Conservation (phyloP, 2,888 invertebrate species). For the Leptopterna dolabrata region DNA sequence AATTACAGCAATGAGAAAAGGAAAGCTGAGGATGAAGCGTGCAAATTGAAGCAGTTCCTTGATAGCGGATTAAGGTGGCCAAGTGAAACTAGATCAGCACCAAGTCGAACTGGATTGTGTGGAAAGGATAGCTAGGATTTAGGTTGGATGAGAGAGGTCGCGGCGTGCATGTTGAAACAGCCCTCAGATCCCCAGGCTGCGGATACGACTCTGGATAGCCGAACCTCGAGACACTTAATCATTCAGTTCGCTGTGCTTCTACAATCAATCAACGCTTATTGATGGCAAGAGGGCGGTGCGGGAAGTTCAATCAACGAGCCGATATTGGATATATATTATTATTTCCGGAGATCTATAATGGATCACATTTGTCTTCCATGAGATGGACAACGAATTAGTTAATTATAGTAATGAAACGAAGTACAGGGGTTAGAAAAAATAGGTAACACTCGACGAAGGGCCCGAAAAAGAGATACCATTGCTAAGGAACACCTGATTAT, state of each 20-base stretch:
- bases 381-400: too few relatives aligned
- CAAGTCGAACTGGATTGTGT: neutral
- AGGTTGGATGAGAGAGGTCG: neutral
- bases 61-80: neutral
- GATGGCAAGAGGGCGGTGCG: neutral
- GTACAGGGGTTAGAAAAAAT: too few relatives aligned
- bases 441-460: too few relatives aligned
- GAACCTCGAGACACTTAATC: neutral
- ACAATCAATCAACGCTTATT: neutral
- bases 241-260: neutral
- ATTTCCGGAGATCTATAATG: neutral
- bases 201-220: neutral
- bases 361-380: too few relatives aligned
- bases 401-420: too few relatives aligned
- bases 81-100: neutral
- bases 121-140: neutral
- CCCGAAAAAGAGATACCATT: too few relatives aligned
- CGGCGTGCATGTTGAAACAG: neutral
- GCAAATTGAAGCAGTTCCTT: neutral
- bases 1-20: neutral
- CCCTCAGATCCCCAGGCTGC: neutral
- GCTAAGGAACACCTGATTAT: too few relatives aligned
- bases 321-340: neutral
- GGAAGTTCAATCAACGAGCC: neutral
- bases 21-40: neutral